These are phyloP conservation scores for Rapana venosa DNA, from an alignment of 2,888 invertebrate genomes.

Conservation along the genomic window DNA sequence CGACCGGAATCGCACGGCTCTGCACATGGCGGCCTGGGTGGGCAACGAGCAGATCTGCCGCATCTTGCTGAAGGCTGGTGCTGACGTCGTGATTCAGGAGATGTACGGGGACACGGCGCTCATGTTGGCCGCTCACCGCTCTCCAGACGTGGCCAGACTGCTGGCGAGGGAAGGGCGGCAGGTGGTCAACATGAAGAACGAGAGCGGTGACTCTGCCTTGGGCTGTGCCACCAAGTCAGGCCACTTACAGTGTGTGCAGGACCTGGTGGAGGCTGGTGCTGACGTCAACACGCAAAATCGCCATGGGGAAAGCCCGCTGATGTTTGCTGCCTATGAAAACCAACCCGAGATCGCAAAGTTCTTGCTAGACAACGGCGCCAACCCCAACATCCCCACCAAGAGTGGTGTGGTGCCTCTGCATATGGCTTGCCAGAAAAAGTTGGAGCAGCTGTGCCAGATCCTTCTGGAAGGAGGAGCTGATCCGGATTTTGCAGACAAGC, in stretches of 20 bases:
- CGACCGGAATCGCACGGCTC: conserved; percentile 33
- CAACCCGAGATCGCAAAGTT: conserved; percentile 12
- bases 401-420: conserved; percentile 37
- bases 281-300: conserved; percentile 38
- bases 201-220: conserved; percentile 45
- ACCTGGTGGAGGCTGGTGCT: conserved; percentile 36
- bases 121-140: conserved; percentile 47
- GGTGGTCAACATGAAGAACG: conserved; percentile 41
- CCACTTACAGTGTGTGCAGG: conserved; percentile 36
- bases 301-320: conserved; percentile 41
- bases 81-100: conserved; percentile 37
- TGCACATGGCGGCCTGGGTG: conserved; percentile 44
- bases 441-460: conserved; percentile 22
- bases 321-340: conserved; percentile 42
- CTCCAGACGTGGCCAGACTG: conserved; percentile 32
- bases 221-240: conserved; percentile 46
- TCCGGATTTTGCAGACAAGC: conserved; percentile 28
- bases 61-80: conserved; percentile 38
- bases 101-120: conserved; percentile 50
- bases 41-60: conserved; percentile 30
- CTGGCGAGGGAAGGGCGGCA: conserved; percentile 15
- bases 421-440: conserved; percentile 26
- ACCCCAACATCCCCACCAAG: conserved; percentile 38
- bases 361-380: conserved; percentile 19
- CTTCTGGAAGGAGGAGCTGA: conserved; percentile 31